Conservation (phyloP, 2,888 invertebrate species). For the Trichogramma dendrolimi region DNA sequence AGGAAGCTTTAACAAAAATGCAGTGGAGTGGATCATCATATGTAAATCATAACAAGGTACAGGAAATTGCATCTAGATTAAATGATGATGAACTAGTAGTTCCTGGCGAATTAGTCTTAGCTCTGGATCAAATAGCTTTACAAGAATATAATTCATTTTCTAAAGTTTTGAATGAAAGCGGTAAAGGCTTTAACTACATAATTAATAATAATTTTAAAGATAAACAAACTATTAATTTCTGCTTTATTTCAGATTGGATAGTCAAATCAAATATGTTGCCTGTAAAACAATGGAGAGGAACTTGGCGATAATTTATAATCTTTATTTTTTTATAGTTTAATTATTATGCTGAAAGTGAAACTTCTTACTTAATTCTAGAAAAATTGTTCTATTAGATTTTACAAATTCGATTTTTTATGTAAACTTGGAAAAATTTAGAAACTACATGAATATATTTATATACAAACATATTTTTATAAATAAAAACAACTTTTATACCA, state of each 20-base stretch:
- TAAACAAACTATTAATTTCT: slow-evolving; percentile 2
- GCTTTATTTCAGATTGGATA: slow-evolving; percentile 58
- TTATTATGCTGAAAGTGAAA: slow-evolving; percentile 3
- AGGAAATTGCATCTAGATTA: slow-evolving; percentile 23
- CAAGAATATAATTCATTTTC: slow-evolving; percentile 41
- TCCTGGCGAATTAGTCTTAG: slow-evolving; percentile 35
- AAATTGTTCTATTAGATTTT: slow-evolving; percentile 6
- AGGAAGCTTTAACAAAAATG: slow-evolving; percentile 24
- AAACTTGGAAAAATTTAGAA: slow-evolving; percentile 1
- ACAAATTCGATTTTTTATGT: not conserved
- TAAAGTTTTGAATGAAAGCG: slow-evolving; percentile 35
- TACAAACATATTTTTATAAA: slow-evolving; percentile 9
- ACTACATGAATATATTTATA: slow-evolving; percentile 7
- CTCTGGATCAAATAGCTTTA: slow-evolving; percentile 36
- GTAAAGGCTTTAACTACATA: slow-evolving; percentile 28
- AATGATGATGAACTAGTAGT: slow-evolving; percentile 25
- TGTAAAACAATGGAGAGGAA: slow-evolving; percentile 59
- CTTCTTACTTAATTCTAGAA: slow-evolving; percentile 1
- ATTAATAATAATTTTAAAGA: not conserved
- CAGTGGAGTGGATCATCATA: slow-evolving; percentile 37
- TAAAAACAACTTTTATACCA: not conserved
- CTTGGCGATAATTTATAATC: slow-evolving; percentile 28
- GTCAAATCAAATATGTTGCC: slow-evolving; percentile 58
- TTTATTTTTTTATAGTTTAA: slow-evolving; percentile 8
- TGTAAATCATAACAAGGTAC: slow-evolving; percentile 33